Evolutionary conservation across 2,113 vertebrate genomes (phyloP).

Genomic region (Glaucidium brasilianum): DNA sequence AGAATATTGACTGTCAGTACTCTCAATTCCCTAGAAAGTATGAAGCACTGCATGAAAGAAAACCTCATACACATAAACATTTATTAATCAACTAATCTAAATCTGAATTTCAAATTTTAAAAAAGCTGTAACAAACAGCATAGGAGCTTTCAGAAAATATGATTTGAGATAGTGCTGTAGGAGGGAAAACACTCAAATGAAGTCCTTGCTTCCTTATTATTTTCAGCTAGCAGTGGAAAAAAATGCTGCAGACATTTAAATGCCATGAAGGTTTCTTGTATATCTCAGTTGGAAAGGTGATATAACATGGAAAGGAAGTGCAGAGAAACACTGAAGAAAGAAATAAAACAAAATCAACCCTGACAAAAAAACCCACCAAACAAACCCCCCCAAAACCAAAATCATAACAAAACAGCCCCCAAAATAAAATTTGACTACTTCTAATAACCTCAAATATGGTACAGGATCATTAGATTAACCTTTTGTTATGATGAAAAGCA

Average conservation of each 20-base stretch:
- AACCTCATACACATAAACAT: not conserved
- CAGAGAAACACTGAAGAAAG: not conserved
- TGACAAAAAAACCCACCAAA: not conserved
- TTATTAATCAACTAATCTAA: not conserved
- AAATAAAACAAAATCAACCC: not conserved
- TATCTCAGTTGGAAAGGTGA: not conserved
- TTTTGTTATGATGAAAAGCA: conserved; percentile 5
- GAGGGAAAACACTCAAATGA: not conserved
- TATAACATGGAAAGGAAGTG: not conserved
- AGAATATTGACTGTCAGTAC: not conserved
- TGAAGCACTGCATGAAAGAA: not conserved
- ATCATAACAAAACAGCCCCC: not conserved
- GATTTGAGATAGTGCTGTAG: not conserved
- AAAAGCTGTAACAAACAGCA: not conserved
- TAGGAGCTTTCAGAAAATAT: not conserved
- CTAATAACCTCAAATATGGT: not conserved
- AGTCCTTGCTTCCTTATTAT: not conserved
- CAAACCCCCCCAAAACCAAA: not conserved
- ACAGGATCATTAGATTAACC: conserved; percentile 41
- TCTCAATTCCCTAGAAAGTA: not conserved
- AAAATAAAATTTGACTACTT: not conserved
- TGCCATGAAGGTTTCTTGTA: not conserved
- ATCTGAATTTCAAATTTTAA: not conserved
- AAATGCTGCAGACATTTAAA: not conserved
- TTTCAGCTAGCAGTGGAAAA: not conserved